Base-by-base conservation (phyloP, 2,797 vertebrate genomes). In the Chromobotia macracanthus region DNA sequence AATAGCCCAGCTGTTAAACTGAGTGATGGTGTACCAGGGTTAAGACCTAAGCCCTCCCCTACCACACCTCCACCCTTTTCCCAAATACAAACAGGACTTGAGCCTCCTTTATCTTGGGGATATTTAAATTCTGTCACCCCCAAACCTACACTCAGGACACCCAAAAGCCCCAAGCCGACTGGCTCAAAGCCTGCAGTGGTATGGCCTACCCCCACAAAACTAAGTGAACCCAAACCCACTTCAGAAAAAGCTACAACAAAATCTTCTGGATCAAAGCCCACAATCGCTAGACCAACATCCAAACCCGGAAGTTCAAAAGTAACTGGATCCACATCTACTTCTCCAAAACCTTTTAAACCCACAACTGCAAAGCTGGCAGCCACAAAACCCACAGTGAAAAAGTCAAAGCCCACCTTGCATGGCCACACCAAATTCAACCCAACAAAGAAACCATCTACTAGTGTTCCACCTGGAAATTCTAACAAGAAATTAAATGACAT, bases 51-150 rank as follows among this genome's bases (percentile, higher is more conserved):
- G 78, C 83, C 83, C 46, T 67, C 80, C 77, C 38, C 86, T 58
- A 86, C 85, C 68, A 77, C 89, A 13, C 28, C 82, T 48, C 70
- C 83, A 90, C 89, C 66, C 71, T 72, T 44, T 86, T 80, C 69
- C 84, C 89, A 80, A 67, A 87, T 78, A 89, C 86, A 75, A 82
- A 84, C 63, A 84, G 90, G 65, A 58, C 48, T 80, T 21, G 44
- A 80, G 70, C 50, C 50, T 4, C 61, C 84, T 51, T 69, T 63
- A 44, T 72, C 76, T 28, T 51, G 23, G 60, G 55, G 28, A 82
- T 67, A 25, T 21, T 66, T 66, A 5, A 86, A 89, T 81, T 91
- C 88, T 61, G 88, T 91, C 82, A 91, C 92, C 78, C 84, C 90
- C 88, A 86, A 90, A 90, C 86, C 81, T 86, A 68, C 56, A 72